A percentile compares a stretch with the other conserved stretches of the same genome.
phyloP scores from a whole-genome alignment of 2,797 vertebrate genomes.

The Cynopterus sphinx region DNA sequence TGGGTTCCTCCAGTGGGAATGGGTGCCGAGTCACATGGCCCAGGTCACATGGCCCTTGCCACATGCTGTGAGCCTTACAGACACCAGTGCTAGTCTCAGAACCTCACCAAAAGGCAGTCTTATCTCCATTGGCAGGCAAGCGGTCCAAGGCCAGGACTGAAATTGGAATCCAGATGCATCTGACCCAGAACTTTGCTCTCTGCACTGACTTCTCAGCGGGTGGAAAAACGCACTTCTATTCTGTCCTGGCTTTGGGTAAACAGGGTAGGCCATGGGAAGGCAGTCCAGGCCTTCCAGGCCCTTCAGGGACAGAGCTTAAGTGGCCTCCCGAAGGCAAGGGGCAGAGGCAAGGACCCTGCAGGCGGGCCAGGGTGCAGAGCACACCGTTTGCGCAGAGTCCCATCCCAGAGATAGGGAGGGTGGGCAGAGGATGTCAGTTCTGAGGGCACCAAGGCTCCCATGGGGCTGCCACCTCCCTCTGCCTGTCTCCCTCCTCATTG shows the following conservation, averaged over 20 bases:
- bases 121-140: not conserved
- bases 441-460: not conserved
- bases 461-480: accelerated
- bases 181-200: not conserved
- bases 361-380: not conserved
- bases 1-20: accelerated
- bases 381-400: not conserved
- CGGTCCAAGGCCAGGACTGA: not conserved
- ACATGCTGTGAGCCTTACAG: not conserved
- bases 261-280: too few relatives aligned
- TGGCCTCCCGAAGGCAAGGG: not conserved
- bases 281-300: not conserved
- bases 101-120: accelerated
- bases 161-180: not conserved
- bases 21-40: not conserved
- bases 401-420: accelerated
- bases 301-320: too few relatives aligned
- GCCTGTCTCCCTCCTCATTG: not conserved
- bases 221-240: accelerated
- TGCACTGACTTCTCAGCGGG: not conserved
- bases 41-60: too few relatives aligned
- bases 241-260: not conserved
- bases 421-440: not conserved
- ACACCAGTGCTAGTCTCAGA: not conserved
- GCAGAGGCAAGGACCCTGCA: not conserved